These are phyloP conservation scores for Hycleus phaleratus DNA, from an alignment of 1,140 invertebrate genomes.

Conservation along the genomic window DNA sequence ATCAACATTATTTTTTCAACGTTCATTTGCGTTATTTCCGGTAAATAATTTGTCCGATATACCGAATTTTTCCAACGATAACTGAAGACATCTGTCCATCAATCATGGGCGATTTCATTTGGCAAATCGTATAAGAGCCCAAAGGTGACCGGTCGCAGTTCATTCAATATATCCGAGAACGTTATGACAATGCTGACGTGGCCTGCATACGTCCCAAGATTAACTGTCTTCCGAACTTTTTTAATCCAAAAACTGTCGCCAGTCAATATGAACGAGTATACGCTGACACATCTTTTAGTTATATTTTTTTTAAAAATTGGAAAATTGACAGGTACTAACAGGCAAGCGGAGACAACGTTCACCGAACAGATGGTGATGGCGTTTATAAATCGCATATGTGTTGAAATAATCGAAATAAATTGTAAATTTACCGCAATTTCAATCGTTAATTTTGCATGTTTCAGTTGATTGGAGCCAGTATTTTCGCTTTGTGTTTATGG, in stretches of 20 bases:
- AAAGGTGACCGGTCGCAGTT: constrained; percentile 2
- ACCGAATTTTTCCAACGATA: not conserved
- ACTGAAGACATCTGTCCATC: constrained; percentile 19
- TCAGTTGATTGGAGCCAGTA: constrained; percentile 63
- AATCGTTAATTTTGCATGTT: constrained; percentile 34
- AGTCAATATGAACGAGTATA: no score
- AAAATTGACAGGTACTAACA: no score
- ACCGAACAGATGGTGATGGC: no score
- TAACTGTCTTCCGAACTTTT: constrained; percentile 20
- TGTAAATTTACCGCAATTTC: not conserved
- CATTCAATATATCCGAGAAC: constrained; percentile 12
- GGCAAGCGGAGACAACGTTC: no score
- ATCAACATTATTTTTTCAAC: no score
- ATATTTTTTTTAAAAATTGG: no score
- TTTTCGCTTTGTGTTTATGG: constrained; percentile 74
- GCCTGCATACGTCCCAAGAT: constrained; percentile 14
- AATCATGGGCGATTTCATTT: constrained; percentile 30
- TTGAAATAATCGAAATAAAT: not conserved
- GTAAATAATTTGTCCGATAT: no score
- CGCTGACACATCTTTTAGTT: no score
- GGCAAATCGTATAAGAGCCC: constrained; percentile 12
- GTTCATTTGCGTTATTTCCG: no score
- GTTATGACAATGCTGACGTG: constrained; percentile 14
- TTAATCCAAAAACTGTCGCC: constrained; percentile 17
- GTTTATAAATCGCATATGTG: not conserved